phyloP scores from a whole-genome alignment of 2,888 invertebrate genomes.

The Synergus umbraculus region DNA sequence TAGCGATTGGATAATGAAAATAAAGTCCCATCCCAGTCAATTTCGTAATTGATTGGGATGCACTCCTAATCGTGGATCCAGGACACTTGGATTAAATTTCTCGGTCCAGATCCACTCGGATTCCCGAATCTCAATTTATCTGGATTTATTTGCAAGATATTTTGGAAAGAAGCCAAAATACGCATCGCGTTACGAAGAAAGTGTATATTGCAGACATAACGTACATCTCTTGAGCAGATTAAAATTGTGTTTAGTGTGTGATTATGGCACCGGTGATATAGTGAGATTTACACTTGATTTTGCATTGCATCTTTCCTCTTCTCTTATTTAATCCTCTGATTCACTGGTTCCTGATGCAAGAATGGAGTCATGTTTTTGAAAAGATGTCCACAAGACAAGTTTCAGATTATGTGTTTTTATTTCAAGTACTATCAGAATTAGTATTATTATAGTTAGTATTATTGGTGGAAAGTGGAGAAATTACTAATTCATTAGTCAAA shows the following conservation, averaged over 20 bases:
- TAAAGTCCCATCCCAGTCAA: neutral
- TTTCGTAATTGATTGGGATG: constrained; percentile 42
- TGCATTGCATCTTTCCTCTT: neutral
- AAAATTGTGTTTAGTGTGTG: constrained; percentile 13
- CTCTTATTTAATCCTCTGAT: neutral
- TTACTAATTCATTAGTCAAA: no score
- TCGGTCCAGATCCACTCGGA: constrained; percentile 66
- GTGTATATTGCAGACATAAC: constrained; percentile 40
- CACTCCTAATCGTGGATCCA: constrained; percentile 44
- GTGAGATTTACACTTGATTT: neutral
- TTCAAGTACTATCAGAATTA: no score
- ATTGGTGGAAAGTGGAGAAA: no score
- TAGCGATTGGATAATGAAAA: neutral
- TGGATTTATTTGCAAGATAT: constrained; percentile 67
- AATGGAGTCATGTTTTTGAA: no score
- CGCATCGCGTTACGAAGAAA: constrained; percentile 46
- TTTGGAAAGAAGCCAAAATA: constrained; percentile 64
- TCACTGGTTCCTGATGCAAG: neutral
- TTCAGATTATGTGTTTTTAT: no score
- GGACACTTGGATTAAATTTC: constrained; percentile 66
- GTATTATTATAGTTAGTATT: no score
- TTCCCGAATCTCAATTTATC: constrained; percentile 64
- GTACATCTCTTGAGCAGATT: constrained; percentile 11
- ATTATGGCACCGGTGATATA: constrained; percentile 3
- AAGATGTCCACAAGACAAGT: no score